Conservation (phyloP, 2,113 vertebrate genomes). For the Megaleporinus macrocephalus region DNA sequence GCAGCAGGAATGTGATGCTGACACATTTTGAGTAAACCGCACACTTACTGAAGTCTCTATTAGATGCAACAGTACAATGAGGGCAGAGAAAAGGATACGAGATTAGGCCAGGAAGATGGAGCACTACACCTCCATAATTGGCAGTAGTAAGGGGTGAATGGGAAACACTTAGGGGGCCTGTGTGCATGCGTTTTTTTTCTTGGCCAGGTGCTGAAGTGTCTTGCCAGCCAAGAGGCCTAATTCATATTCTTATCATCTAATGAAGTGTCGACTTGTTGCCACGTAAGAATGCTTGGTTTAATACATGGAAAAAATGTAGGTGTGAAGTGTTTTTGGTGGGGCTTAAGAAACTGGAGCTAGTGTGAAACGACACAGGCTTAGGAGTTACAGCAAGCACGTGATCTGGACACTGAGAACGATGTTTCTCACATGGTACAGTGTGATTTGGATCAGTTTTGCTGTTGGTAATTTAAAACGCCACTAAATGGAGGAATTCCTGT, state of each 20-base stretch:
- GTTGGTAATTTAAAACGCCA: slow-evolving; percentile 37
- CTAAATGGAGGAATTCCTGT: slow-evolving; percentile 52
- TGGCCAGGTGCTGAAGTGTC: background rate
- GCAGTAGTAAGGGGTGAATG: background rate
- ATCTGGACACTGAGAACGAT: background rate
- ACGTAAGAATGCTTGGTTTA: background rate
- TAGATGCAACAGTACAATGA: slow-evolving; percentile 17
- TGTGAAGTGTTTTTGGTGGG: background rate
- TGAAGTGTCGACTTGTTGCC: slow-evolving; percentile 4
- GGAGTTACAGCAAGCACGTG: background rate
- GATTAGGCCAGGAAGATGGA: background rate
- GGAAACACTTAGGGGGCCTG: background rate
- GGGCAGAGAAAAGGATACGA: background rate
- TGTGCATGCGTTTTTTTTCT: background rate
- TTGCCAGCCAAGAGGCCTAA: background rate
- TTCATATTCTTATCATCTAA: background rate
- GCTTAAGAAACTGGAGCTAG: background rate
- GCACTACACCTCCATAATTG: background rate
- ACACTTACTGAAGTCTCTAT: slow-evolving; percentile 46
- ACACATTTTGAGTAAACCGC: slow-evolving; percentile 58
- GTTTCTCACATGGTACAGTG: slow-evolving; percentile 10
- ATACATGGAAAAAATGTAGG: background rate
- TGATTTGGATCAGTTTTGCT: slow-evolving; percentile 27
- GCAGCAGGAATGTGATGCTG: slow-evolving; percentile 46
- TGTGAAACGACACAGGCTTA: slow-evolving; percentile 4